Evolutionary conservation across 2,888 invertebrate genomes (phyloP).

Genomic region (Byasa hedistus): DNA sequence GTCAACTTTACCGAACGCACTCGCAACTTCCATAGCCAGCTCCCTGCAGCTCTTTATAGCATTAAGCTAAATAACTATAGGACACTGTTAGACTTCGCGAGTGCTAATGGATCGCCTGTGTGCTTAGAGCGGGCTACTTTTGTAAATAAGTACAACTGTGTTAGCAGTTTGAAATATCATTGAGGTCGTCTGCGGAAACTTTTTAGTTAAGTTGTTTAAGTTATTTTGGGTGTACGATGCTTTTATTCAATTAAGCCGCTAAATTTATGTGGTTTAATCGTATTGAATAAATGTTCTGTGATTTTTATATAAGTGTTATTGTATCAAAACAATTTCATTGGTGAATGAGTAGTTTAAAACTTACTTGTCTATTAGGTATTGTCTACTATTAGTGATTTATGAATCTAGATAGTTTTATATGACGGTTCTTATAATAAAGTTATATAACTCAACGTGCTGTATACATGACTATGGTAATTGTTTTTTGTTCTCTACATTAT

Average conservation of each 20-base stretch:
- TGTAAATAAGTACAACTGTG: slow-evolving; percentile 71
- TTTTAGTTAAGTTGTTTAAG: slow-evolving; percentile 8
- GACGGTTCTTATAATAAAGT: no score
- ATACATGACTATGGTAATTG: no score
- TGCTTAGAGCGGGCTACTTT: slow-evolving; percentile 72
- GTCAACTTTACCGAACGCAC: slow-evolving; percentile 52
- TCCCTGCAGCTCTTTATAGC: slow-evolving; percentile 69
- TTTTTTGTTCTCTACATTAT: no score
- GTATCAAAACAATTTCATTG: no score
- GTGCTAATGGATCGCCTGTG: slow-evolving; percentile 71
- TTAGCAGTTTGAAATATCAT: slow-evolving; percentile 68
- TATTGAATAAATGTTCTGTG: no score
- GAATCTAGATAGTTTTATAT: no score
- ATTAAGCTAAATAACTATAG: slow-evolving; percentile 70
- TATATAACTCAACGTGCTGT: no score
- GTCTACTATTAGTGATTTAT: no score
- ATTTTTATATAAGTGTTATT: no score
- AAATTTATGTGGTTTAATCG: no score
- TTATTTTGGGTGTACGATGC: not conserved
- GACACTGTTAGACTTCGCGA: slow-evolving; percentile 64
- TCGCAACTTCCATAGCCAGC: slow-evolving; percentile 54
- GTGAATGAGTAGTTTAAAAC: no score
- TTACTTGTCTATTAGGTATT: no score
- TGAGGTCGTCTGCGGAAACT: slow-evolving; percentile 37
- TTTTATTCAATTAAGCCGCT: not conserved